Evolutionary conservation across 2,888 invertebrate species (phyloP).

Genomic region (Coenonympha arcania): DNA sequence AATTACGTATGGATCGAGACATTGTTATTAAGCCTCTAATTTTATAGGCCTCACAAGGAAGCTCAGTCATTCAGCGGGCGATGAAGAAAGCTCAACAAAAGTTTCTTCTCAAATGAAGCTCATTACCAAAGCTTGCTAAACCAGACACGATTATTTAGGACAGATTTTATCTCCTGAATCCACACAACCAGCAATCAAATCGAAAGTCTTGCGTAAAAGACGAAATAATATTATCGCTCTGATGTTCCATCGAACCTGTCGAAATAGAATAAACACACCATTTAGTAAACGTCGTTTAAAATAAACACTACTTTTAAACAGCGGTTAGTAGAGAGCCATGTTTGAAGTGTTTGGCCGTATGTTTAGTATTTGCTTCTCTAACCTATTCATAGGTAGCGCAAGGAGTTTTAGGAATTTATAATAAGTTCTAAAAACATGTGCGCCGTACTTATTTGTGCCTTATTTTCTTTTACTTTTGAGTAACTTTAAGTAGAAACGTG

Average conservation of each 20-base stretch:
- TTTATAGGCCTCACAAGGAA: no score
- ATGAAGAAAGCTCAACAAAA: no score
- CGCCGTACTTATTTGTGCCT: no score
- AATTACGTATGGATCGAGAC: no score
- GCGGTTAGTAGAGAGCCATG: constrained; percentile 17
- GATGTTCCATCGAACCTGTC: neutral
- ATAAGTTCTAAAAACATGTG: constrained; percentile 31
- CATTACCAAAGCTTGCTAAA: no score
- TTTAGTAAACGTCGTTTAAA: constrained; percentile 8
- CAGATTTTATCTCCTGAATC: neutral
- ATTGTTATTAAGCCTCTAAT: no score
- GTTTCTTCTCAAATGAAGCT: no score
- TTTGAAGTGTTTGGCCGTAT: constrained; percentile 36
- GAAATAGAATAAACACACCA: neutral
- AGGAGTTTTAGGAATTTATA: constrained; percentile 44
- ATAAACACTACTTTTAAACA: constrained; percentile 17
- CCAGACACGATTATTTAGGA: no score
- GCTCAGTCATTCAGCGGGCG: no score
- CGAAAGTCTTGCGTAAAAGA: neutral
- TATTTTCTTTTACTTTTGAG: no score
- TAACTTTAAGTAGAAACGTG: no score
- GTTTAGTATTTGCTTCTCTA: constrained; percentile 45
- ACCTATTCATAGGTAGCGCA: constrained; percentile 41
- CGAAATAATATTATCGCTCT: neutral
- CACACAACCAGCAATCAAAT: neutral